A percentile compares a stretch with the other conserved stretches of the same genome.
These are phyloP conservation scores for Andrena haemorrhoa DNA, from an alignment of 2,888 invertebrate genomes.

Conservation along the genomic window DNA sequence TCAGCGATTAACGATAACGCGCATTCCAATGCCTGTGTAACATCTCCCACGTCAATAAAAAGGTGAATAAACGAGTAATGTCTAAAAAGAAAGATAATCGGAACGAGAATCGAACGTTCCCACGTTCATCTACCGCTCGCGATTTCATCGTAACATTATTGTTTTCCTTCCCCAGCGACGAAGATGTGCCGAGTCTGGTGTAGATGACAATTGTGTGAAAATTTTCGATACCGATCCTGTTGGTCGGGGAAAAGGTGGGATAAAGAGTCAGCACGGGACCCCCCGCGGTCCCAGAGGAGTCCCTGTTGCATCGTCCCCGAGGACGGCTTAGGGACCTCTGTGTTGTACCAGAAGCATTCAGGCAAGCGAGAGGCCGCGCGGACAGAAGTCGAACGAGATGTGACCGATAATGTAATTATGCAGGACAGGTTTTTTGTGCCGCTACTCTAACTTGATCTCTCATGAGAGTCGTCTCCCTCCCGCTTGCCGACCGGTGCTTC, in stretches of 20 bases:
- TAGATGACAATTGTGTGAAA: slow-evolving; percentile 21
- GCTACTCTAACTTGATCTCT: slow-evolving; percentile 69
- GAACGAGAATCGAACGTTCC: slow-evolving; percentile 1
- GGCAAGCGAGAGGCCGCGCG: slow-evolving; percentile 44
- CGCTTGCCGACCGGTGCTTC: slow-evolving; percentile 26
- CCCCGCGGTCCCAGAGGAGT: slow-evolving; percentile 36
- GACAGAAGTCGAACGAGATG: slow-evolving; percentile 79
- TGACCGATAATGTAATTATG: slow-evolving; percentile 82
- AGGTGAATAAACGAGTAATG: slow-evolving; percentile 66
- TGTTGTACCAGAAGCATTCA: slow-evolving; percentile 32
- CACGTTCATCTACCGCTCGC: neutral
- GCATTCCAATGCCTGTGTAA: slow-evolving; percentile 80
- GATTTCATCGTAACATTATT: neutral
- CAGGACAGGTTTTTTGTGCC: slow-evolving; percentile 80
- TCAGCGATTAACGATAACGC: slow-evolving; percentile 73
- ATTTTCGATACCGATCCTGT: slow-evolving; percentile 6
- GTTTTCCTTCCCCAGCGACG: neutral
- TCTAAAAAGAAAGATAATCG: slow-evolving; percentile 33
- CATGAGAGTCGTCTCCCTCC: slow-evolving; percentile 35
- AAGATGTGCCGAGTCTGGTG: neutral
- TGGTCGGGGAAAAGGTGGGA: slow-evolving; percentile 8
- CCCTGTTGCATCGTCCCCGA: slow-evolving; percentile 42
- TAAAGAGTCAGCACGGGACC: slow-evolving; percentile 42
- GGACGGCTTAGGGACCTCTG: slow-evolving; percentile 11
- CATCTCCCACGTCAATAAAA: slow-evolving; percentile 81